A percentile compares a stretch with the other conserved stretches of the same genome.
Conservation (phyloP, 2,113 vertebrate genomes). For the Fregata magnificens region DNA sequence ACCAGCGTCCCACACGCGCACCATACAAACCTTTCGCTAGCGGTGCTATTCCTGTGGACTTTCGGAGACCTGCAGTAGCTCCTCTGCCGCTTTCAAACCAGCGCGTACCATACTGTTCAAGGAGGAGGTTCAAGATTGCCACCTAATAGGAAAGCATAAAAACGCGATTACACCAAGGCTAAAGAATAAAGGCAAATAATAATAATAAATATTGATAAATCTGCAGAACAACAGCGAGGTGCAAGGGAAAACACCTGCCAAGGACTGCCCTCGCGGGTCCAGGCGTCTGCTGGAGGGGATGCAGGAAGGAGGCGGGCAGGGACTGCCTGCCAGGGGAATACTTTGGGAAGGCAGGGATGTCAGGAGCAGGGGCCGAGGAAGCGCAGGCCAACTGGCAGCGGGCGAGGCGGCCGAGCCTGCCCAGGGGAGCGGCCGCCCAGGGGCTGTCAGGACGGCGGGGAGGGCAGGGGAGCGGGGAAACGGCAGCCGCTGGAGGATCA, state of each 20-base stretch:
- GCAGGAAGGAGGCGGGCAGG: background rate
- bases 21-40: background rate
- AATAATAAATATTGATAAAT: background rate
- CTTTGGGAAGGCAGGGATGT: background rate
- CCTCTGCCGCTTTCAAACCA: background rate
- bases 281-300: background rate
- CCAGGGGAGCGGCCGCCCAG: background rate
- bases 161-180: background rate
- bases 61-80: background rate
- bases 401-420: background rate
- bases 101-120: background rate
- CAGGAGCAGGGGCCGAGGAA: background rate
- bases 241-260: background rate
- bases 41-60: background rate
- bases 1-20: accelerated
- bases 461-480: background rate
- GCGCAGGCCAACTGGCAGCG: background rate
- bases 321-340: background rate
- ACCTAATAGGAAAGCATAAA: background rate
- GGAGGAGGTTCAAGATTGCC: background rate
- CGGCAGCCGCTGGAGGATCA: background rate
- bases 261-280: background rate
- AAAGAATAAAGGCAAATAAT: background rate
- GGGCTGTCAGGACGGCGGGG: background rate
- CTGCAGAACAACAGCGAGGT: background rate